These are phyloP conservation scores for Hippocampus abdominalis DNA, from an alignment of 2,113 vertebrate genomes.

Conservation along the genomic window DNA sequence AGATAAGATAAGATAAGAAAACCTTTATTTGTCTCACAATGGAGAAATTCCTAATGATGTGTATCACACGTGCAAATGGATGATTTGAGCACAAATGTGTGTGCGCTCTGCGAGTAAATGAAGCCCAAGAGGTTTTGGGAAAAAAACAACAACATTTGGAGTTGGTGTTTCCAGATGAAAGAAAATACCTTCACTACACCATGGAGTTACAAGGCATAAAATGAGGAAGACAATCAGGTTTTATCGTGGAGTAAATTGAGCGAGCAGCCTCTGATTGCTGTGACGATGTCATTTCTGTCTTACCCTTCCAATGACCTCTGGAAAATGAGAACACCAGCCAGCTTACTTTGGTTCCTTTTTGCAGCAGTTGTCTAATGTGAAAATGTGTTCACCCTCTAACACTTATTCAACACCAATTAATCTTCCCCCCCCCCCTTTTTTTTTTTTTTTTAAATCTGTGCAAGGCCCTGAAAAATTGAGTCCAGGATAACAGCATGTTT, in stretches of 20 bases:
- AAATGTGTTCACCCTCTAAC: conserved; percentile 15
- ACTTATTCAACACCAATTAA: conserved; percentile 7
- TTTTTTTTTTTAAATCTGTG: not conserved
- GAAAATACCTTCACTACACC: too few species aligned
- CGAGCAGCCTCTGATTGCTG: conserved; percentile 18
- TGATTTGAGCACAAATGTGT: too few species aligned
- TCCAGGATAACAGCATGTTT: too few species aligned
- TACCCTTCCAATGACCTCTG: conserved; percentile 30
- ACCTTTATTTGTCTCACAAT: too few species aligned
- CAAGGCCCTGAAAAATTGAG: too few species aligned
- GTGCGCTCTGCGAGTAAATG: too few species aligned
- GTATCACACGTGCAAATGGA: too few species aligned
- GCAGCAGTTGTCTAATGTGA: not conserved
- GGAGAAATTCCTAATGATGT: too few species aligned
- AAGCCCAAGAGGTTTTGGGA: too few species aligned
- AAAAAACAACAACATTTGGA: too few species aligned
- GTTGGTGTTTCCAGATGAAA: too few species aligned
- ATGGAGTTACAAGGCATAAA: not conserved
- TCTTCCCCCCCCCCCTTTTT: not conserved
- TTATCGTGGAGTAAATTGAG: conserved; percentile 18
- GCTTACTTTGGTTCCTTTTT: conserved; percentile 3
- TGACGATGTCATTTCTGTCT: conserved; percentile 9
- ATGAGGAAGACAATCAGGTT: not conserved
- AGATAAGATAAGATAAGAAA: too few species aligned
- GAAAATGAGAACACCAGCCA: conserved; percentile 33